Conservation (phyloP, 2,888 invertebrate genomes). For the Euclidia mi region DNA sequence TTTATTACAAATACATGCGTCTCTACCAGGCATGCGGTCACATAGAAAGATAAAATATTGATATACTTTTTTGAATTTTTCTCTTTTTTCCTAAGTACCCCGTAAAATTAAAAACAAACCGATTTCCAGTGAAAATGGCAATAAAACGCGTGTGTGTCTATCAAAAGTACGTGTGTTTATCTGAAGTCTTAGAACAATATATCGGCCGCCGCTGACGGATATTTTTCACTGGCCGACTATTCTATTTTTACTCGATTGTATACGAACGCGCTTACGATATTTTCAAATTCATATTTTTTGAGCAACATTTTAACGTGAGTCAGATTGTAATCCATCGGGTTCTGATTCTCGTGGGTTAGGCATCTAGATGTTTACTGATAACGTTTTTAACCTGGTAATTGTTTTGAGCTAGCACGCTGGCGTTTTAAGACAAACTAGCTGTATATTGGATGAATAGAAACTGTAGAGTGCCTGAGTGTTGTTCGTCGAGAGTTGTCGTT, state of each 20-base stretch:
- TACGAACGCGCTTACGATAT: conserved; percentile 57
- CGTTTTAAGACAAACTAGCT: no score
- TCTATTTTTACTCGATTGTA: conserved; percentile 75
- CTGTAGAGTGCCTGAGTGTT: no score
- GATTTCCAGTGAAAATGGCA: conserved; percentile 50
- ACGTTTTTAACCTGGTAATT: no score
- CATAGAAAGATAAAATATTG: no score
- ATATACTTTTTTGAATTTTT: no score
- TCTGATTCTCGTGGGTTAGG: not conserved
- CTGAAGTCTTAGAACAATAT: conserved; percentile 66
- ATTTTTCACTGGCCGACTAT: conserved; percentile 63
- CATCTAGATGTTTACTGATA: not conserved
- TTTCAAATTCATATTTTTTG: conserved; percentile 56
- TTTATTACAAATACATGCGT: no score
- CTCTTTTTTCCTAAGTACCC: no score
- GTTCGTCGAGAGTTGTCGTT: no score
- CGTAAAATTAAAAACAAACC: conserved; percentile 51
- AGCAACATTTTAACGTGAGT: conserved; percentile 1
- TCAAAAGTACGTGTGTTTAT: conserved; percentile 53
- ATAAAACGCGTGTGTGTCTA: conserved; percentile 55
- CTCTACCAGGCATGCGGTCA: no score
- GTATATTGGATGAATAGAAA: no score
- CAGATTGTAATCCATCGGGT: not conserved
- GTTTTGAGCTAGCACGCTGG: no score
- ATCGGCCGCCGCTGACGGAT: conserved; percentile 70